A percentile compares a stretch with the other conserved stretches of the same genome.
Evolutionary conservation across 2,113 vertebrate genomes (phyloP).

Genomic region (Empidonax alnorum): DNA sequence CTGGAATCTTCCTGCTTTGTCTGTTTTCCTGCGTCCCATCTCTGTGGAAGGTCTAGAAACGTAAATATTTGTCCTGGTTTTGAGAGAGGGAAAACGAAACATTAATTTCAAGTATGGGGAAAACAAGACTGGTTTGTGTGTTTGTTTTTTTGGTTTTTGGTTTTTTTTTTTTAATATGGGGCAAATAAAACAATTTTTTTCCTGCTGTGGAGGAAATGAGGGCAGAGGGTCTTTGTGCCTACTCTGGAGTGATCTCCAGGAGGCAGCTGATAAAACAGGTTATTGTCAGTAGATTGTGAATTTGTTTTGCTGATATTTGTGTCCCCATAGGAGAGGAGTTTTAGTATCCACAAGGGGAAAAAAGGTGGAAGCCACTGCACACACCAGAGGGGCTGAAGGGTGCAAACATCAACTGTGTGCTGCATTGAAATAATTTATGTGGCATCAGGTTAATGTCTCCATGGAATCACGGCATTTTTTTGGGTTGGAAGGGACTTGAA

Average conservation of each 20-base stretch:
- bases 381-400: neutral
- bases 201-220: neutral
- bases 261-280: neutral
- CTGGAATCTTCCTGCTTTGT: neutral
- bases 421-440: accelerated
- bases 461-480: neutral
- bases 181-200: neutral
- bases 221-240: neutral
- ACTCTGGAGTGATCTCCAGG: neutral
- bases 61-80: neutral
- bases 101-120: neutral
- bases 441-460: neutral
- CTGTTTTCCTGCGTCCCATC: neutral
- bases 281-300: neutral
- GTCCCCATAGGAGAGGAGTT: neutral
- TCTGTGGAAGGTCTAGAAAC: neutral
- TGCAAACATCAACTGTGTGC: neutral
- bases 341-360: neutral
- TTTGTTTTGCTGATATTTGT: neutral
- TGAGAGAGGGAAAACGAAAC: neutral
- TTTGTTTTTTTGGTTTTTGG: too few species aligned
- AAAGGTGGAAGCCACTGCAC: neutral
- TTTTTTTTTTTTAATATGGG: neutral
- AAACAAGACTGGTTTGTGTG: neutral
- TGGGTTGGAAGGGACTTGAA: neutral